These are phyloP conservation scores for Salarias fasciatus DNA, from an alignment of 2,797 vertebrate species.

Conservation along the genomic window DNA sequence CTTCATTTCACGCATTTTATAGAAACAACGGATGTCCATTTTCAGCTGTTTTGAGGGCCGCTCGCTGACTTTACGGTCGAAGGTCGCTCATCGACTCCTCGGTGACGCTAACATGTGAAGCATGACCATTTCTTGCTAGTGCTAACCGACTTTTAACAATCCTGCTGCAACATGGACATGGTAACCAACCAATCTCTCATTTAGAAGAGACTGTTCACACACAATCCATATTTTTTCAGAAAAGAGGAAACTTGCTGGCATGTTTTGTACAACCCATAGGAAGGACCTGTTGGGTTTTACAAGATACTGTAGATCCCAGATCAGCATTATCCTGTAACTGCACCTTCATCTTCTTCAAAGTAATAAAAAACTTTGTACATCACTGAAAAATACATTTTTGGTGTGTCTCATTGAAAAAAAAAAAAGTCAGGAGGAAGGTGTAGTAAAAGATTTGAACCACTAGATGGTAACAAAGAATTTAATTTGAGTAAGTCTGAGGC, in stretches of 20 bases:
- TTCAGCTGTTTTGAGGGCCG: conserved; percentile 14
- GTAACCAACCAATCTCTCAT: background rate
- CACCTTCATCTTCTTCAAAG: conserved; percentile 60
- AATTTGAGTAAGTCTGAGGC: background rate
- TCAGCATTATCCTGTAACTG: conserved; percentile 63
- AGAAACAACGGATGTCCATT: conserved; percentile 24
- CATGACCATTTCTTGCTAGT: conserved; percentile 45
- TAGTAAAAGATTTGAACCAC: conserved; percentile 43
- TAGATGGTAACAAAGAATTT: conserved; percentile 61
- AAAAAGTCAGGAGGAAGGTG: conserved; percentile 27
- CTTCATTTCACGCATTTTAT: conserved; percentile 43
- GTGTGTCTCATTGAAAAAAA: too few relatives aligned
- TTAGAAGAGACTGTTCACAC: conserved; percentile 28
- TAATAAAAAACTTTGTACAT: conserved; percentile 79
- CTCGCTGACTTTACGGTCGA: conserved; percentile 19
- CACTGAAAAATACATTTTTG: conserved; percentile 20
- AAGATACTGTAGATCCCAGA: conserved; percentile 40
- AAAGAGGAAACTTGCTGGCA: conserved; percentile 53
- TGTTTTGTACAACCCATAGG: conserved; percentile 64
- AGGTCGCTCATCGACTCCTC: conserved; percentile 11
- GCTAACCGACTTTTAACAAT: conserved; percentile 36
- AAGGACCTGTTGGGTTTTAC: conserved; percentile 40
- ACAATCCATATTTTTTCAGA: conserved; percentile 40
- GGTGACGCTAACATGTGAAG: conserved; percentile 25
- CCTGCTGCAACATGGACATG: conserved; percentile 8